A percentile compares a stretch with the other conserved stretches of the same genome.
phyloP scores from a whole-genome alignment of 2,888 invertebrate genomes.

The Macrophya annulata region DNA sequence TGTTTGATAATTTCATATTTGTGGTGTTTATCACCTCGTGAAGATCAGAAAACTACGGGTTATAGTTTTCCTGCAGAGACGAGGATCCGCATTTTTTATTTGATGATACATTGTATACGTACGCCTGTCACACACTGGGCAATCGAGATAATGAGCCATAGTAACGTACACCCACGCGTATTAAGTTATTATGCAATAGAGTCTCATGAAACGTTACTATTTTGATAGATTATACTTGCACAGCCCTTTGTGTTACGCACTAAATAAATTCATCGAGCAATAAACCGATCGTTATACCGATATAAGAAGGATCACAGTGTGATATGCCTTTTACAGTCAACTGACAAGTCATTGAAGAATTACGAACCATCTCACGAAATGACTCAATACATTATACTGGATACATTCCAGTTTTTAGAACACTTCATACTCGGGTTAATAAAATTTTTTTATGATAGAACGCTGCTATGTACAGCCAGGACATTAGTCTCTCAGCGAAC shows the following conservation, averaged over 20 bases:
- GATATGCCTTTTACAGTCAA: neutral
- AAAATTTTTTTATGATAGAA: neutral
- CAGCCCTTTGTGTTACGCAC: neutral
- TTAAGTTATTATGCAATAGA: slow-evolving; percentile 49
- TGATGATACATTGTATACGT: neutral
- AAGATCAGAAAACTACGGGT: neutral
- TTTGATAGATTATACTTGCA: slow-evolving; percentile 9
- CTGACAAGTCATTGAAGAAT: neutral
- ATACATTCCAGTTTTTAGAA: neutral
- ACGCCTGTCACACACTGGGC: slow-evolving; percentile 1
- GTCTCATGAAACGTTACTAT: slow-evolving; percentile 22
- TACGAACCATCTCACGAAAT: neutral
- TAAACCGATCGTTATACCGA: neutral
- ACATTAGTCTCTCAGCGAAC: neutral
- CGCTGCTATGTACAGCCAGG: neutral
- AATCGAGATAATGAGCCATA: slow-evolving; percentile 10
- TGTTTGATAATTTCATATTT: neutral
- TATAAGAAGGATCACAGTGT: neutral
- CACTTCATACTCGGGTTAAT: neutral
- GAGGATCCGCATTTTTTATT: neutral
- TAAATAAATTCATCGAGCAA: neutral
- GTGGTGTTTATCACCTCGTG: neutral
- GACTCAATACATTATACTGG: too few relatives aligned
- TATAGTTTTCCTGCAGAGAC: neutral
- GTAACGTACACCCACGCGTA: slow-evolving; percentile 40